Evolutionary conservation across 2,113 vertebrate genomes (phyloP), one percentile per base, ranked within the genome.

Genomic region (Charina bottae): DNA sequence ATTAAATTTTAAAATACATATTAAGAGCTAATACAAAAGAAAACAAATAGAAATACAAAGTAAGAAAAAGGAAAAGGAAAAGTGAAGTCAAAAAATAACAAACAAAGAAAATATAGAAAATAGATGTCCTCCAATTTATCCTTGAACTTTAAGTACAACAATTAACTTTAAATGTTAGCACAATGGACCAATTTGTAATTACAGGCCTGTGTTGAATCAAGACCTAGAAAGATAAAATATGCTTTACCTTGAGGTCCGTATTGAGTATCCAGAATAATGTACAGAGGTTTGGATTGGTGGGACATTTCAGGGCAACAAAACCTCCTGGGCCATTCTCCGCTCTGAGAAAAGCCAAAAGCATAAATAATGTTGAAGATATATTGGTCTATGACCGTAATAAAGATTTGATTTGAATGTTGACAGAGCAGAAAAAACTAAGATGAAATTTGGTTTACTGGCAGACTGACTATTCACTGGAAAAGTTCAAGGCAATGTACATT

Each of bases 191-290:
- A 24, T 87, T 56, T 87, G 17, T 4, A 17, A 60, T 49, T 49
- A 24, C n/a, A 86, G 26, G 17, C 56, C 56, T n/a, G 26, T n/a
- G 59, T 83, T 49, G 19, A 54, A n/a, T 24, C 2, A 54, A 83
- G 88, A 54, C 19, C 3, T 42, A 15, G 19, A 28, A 53, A 8
- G 21, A 56, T 37, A 46, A 83, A 60, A 0, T 3, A 0, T 23
- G 0, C 11, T 94, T 96, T 96, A 99, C 99, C 99, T 99, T 99
- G 54, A 99, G 97, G 94, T 99, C 99, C 1, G 99, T 99, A 96
- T 99, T 99, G 90, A 99, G 98, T 84, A 99, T 97, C 99, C 99
- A 99, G 96, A 99, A 96, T 95, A 99, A 99, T 49, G 99, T 99
- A 97, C 99, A 99, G 90, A 99, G 95, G 6, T 98, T 97, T 17